A percentile compares a stretch with the other conserved stretches of the same genome.
These are phyloP conservation scores for Caenorhabditis sp. DNA, from an alignment of 2,888 invertebrate species.

Conservation along the genomic window DNA sequence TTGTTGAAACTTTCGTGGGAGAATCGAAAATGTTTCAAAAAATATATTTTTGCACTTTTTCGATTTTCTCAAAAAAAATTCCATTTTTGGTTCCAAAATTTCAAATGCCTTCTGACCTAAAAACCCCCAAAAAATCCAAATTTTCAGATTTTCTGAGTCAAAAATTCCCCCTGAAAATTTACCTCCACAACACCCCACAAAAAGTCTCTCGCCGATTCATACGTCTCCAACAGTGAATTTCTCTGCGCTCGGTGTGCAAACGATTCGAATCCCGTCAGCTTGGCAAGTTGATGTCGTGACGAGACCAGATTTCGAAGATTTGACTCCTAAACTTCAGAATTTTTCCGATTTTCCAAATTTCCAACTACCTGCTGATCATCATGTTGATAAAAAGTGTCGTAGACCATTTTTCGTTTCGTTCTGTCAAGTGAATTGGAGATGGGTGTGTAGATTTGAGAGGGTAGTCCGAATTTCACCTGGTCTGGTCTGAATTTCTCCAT, in stretches of 20 bases:
- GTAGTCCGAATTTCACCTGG: slow-evolving; percentile 41
- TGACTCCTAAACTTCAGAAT: slow-evolving; percentile 5
- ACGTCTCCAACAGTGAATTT: slow-evolving; percentile 78
- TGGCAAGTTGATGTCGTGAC: slow-evolving; percentile 82
- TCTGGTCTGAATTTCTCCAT: slow-evolving; percentile 32
- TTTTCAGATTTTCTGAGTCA: background rate
- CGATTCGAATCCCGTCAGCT: slow-evolving; percentile 86
- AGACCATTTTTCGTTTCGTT: slow-evolving; percentile 50
- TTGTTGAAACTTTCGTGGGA: no score
- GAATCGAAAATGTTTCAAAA: no score
- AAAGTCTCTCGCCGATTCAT: slow-evolving; percentile 62
- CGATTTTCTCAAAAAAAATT: no score
- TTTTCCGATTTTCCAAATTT: background rate
- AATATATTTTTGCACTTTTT: no score
- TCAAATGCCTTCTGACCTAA: no score
- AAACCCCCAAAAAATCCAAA: no score
- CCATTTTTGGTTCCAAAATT: no score
- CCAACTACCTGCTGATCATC: slow-evolving; percentile 44
- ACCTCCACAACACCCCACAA: slow-evolving; percentile 61
- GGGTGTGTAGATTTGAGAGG: slow-evolving; percentile 43
- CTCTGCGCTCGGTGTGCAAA: slow-evolving; percentile 88
- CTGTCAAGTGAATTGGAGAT: slow-evolving; percentile 45
- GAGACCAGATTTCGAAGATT: slow-evolving; percentile 76
- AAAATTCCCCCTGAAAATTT: background rate
- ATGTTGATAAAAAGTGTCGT: slow-evolving; percentile 58